Percentiles rank a stretch among this genome's conserved stretches.
phyloP scores from a whole-genome alignment of 2,888 invertebrate species.

The Ornithoptera alexandrae region DNA sequence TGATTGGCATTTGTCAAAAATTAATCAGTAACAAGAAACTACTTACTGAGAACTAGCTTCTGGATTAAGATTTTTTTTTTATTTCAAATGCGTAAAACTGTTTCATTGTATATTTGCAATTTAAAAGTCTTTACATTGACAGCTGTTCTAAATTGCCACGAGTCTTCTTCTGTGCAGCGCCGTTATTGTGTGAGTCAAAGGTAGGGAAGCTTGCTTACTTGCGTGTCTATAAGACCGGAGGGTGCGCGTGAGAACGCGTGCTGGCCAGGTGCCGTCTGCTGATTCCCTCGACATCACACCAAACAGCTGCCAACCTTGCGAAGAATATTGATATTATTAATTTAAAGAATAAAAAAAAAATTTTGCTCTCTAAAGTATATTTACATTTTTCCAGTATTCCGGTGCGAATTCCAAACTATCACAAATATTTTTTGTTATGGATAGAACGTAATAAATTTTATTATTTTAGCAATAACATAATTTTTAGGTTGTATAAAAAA shows the following conservation, averaged over 20 bases:
- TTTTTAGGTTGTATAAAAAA: no score
- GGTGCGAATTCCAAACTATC: no score
- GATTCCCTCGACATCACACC: slow-evolving; percentile 41
- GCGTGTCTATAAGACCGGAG: slow-evolving; percentile 47
- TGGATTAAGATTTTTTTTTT: background rate
- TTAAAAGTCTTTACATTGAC: slow-evolving; percentile 33
- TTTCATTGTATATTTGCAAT: slow-evolving; percentile 15
- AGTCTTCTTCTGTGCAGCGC: slow-evolving; percentile 50
- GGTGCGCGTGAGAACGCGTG: slow-evolving; percentile 74
- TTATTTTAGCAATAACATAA: no score
- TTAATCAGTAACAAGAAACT: no score
- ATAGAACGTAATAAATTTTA: no score
- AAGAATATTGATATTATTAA: slow-evolving; percentile 15
- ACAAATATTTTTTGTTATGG: no score
- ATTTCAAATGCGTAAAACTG: slow-evolving; percentile 2
- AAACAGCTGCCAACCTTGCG: slow-evolving; percentile 52
- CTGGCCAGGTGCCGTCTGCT: slow-evolving; percentile 68
- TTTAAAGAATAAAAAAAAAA: slow-evolving; percentile 2
- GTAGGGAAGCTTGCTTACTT: slow-evolving; percentile 35
- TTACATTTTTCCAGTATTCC: background rate
- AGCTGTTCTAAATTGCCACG: slow-evolving; percentile 54
- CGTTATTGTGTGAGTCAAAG: slow-evolving; percentile 45
- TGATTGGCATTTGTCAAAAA: background rate
- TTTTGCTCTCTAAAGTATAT: background rate
- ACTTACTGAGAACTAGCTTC: background rate